Base-by-base conservation (phyloP, 2,888 invertebrate genomes). In the Volucella bombylans region DNA sequence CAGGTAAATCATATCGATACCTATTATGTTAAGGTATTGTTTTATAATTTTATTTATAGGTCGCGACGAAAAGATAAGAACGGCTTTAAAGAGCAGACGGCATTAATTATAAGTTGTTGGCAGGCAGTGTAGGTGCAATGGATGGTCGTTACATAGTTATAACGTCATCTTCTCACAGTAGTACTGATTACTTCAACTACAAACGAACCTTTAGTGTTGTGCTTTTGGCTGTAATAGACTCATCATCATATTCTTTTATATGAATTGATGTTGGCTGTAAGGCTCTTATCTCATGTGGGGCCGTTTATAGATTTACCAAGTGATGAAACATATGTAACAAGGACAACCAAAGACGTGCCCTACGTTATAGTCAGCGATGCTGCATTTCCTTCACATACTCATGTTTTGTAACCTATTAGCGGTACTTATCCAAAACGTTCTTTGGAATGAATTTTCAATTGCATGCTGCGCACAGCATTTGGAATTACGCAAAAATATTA, bases 261-360 rank as follows among this genome's bases (percentile, higher is more conserved):
- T 71, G 69, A 12, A 39, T 71, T 49, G 55, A 71, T 71, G 54
- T 71, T 15, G 68, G 64, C 31, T 64, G 64, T 39, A 78, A 78
- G 15, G 78, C 64, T 15, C 69, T 62, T 45, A 64, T 78, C 38
- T 50, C 62, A 54, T 69, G 71, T 57, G 71, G 55, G 41, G 71
- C 54, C n/a, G 64, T 78, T 61, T 61, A n/a, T 41, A 14, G 14
- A 61, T 61, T 61, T 61, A 43, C 61, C 61, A 61, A 14, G 12
- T 10, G 52, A 50, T 50, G 52, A 50, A n/a, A n/a, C n/a, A n/a
- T n/a, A 10, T 50, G 12, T 50, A 8, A 50, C 52, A n/a, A 50
- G 52, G 52, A 50, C 8, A n/a, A 50, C 9, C 8, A 50, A n/a
- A 10, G n/a, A 8, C 52, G 61, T 61, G 43, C 61, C 61, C 43